Conservation (phyloP, 2,888 invertebrate species). For the Lottia gigantea region DNA sequence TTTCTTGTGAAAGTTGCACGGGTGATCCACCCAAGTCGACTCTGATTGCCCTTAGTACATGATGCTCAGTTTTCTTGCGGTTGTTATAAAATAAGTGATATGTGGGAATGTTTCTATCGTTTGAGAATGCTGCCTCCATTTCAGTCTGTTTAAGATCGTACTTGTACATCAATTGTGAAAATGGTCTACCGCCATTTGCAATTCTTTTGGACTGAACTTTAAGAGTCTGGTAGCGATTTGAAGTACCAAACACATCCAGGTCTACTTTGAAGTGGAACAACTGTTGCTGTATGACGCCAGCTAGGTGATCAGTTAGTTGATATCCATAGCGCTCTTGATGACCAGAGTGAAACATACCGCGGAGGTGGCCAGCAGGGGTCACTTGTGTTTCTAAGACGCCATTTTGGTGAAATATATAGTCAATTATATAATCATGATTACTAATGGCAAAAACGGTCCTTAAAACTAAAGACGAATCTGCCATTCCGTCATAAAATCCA, state of each 20-base stretch:
- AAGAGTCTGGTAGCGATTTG: slow-evolving; percentile 51
- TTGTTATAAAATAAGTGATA: slow-evolving; percentile 51
- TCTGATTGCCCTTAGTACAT: slow-evolving; percentile 39
- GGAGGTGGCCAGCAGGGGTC: slow-evolving; percentile 40
- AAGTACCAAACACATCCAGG: slow-evolving; percentile 45
- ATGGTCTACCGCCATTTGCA: slow-evolving; percentile 31
- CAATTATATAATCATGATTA: slow-evolving; percentile 60
- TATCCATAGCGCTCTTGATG: slow-evolving; percentile 26
- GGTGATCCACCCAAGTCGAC: slow-evolving; percentile 41
- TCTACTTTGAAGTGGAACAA: slow-evolving; percentile 36
- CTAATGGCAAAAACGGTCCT: slow-evolving; percentile 46
- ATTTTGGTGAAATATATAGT: slow-evolving; percentile 57
- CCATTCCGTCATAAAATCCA: slow-evolving; percentile 49
- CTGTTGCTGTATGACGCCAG: slow-evolving; percentile 33
- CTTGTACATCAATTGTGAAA: slow-evolving; percentile 35
- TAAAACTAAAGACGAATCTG: slow-evolving; percentile 44
- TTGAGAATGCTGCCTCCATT: slow-evolving; percentile 45
- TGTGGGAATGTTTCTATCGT: slow-evolving; percentile 48
- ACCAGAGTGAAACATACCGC: slow-evolving; percentile 19
- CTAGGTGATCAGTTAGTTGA: slow-evolving; percentile 16
- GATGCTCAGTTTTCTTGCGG: slow-evolving; percentile 31
- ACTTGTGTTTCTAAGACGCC: slow-evolving; percentile 49
- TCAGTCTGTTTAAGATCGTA: slow-evolving; percentile 40
- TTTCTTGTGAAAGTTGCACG: slow-evolving; percentile 27
- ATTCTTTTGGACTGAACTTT: slow-evolving; percentile 38